Conservation (phyloP, 2,888 invertebrate genomes). For the Drosophila recens region DNA sequence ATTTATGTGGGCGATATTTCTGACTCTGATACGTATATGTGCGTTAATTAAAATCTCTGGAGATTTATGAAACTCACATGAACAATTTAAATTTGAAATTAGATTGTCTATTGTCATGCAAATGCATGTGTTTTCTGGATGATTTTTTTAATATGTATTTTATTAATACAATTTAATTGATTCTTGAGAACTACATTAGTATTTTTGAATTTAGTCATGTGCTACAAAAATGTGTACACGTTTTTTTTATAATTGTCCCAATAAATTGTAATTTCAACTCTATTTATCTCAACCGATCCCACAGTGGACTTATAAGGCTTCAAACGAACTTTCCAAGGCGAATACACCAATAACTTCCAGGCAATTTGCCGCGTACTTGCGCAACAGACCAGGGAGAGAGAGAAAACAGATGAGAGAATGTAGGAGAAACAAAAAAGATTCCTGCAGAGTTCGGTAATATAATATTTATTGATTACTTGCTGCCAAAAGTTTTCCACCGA, state of each 20-base stretch:
- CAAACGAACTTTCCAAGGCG: slow-evolving; percentile 32
- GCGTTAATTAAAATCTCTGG: too few relatives aligned
- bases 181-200: too few relatives aligned
- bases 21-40: too few relatives aligned
- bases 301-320: slow-evolving; percentile 9
- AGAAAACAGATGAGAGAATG: background rate
- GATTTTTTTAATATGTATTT: too few relatives aligned
- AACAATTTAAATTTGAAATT: too few relatives aligned
- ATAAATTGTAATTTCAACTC: background rate
- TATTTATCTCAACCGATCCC: background rate
- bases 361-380: slow-evolving; percentile 43
- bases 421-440: slow-evolving; percentile 12
- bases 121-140: too few relatives aligned
- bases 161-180: background rate
- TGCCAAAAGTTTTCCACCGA: slow-evolving; percentile 36
- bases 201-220: background rate
- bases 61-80: too few relatives aligned
- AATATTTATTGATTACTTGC: slow-evolving; percentile 75
- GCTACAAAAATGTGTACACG: background rate
- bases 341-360: slow-evolving; percentile 47
- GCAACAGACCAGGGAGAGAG: slow-evolving; percentile 27
- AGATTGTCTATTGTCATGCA: too few relatives aligned
- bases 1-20: too few relatives aligned
- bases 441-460: slow-evolving; percentile 60
- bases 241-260: too few relatives aligned